Percentiles rank a stretch among this genome's conserved stretches.
Evolutionary conservation across 2,113 vertebrate genomes (phyloP).

Genomic region (Saguinus imperator): DNA sequence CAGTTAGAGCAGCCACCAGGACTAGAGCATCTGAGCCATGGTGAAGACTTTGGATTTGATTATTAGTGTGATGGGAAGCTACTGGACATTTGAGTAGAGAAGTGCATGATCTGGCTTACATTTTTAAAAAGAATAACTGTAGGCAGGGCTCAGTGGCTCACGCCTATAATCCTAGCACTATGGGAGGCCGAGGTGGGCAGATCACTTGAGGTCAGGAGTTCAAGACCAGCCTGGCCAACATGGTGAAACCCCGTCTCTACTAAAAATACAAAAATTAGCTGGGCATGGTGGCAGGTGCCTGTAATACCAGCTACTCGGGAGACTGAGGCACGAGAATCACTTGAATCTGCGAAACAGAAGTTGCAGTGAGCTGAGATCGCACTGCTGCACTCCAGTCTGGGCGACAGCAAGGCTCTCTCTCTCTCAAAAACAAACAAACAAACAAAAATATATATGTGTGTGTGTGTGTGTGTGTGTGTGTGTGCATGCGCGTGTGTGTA

Average conservation of each 20-base stretch:
- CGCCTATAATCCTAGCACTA: background rate
- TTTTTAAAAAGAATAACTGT: background rate
- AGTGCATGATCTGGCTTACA: background rate
- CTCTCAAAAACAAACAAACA: background rate
- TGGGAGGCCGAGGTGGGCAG: background rate
- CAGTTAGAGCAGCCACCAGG: background rate
- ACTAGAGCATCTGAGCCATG: background rate
- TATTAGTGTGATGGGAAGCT: background rate
- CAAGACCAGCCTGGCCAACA: background rate
- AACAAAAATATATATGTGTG: too few relatives aligned
- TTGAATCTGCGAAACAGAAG: fast-evolving
- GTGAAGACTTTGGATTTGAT: background rate
- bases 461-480: too few relatives aligned
- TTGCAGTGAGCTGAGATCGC: background rate
- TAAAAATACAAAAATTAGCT: background rate
- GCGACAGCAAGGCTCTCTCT: background rate
- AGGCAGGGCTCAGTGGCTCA: background rate
- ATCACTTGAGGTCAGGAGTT: background rate
- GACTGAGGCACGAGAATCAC: background rate
- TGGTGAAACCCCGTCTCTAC: fast-evolving
- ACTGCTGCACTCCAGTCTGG: background rate
- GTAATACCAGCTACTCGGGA: background rate
- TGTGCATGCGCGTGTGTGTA: too few relatives aligned
- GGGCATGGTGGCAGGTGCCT: background rate
- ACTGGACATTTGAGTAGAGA: background rate